These are phyloP conservation scores for Cettia cetti DNA, from an alignment of 2,113 vertebrate genomes.

Conservation along the genomic window DNA sequence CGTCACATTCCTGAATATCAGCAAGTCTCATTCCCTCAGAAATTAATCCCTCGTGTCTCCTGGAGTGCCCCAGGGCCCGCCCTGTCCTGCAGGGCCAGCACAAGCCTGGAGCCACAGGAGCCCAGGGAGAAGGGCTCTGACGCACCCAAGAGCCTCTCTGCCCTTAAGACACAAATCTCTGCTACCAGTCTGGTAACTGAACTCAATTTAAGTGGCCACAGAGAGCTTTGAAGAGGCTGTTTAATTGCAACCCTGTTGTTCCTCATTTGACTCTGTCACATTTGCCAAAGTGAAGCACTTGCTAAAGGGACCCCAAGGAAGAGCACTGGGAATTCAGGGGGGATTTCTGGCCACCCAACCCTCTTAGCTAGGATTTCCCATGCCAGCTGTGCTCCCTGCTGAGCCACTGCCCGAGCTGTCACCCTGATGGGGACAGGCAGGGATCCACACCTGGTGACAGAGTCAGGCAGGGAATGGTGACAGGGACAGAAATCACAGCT, in stretches of 20 bases:
- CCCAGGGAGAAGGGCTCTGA: background rate
- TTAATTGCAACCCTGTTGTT: background rate
- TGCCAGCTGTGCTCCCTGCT: background rate
- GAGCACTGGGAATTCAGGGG: background rate
- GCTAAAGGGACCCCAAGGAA: background rate
- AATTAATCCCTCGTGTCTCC: background rate
- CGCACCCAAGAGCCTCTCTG: background rate
- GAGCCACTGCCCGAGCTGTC: background rate
- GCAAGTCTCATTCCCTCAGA: background rate
- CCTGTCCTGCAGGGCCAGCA: background rate
- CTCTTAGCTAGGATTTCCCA: background rate
- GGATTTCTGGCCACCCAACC: accelerated
- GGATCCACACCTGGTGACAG: accelerated
- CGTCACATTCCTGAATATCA: background rate
- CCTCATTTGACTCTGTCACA: background rate
- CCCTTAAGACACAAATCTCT: background rate
- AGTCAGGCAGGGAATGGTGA: accelerated
- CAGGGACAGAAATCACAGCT: background rate
- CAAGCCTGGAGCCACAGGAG: background rate
- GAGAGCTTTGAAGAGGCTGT: background rate
- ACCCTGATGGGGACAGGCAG: background rate
- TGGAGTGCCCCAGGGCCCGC: background rate
- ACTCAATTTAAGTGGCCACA: background rate
- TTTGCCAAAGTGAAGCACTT: background rate
- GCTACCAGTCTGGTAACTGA: background rate